phyloP scores from a whole-genome alignment of 37 sponge, comb jelly and placozoan genomes.

The Amphimedon queenslandica region DNA sequence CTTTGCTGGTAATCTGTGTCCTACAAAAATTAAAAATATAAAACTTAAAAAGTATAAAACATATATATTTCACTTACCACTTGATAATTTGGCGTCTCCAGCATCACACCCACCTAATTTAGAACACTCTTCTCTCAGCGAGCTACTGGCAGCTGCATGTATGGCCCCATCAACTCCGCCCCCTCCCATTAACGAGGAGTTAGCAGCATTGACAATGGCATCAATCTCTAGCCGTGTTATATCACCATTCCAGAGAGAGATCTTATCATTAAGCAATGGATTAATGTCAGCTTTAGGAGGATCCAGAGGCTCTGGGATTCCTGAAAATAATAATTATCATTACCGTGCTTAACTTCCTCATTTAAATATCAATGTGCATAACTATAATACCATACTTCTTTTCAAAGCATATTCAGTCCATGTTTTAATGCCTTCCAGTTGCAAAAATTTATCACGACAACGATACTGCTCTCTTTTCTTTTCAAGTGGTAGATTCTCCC shows the following conservation, averaged over 20 bases:
- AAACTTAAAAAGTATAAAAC: background rate
- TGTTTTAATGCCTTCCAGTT: slow-evolving; percentile 51
- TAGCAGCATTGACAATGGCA: slow-evolving; percentile 98
- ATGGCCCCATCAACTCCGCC: slow-evolving; percentile 97
- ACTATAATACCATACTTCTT: background rate
- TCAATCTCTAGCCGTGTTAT: slow-evolving; percentile 89
- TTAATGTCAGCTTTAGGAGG: background rate
- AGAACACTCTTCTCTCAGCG: slow-evolving; percentile 64
- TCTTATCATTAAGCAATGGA: slow-evolving; percentile 54
- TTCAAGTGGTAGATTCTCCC: slow-evolving; percentile 40
- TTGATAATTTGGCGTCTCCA: slow-evolving; percentile 75
- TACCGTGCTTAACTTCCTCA: background rate
- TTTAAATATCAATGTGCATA: background rate
- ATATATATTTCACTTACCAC: slow-evolving; percentile 9
- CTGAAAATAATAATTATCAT: background rate
- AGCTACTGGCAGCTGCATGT: slow-evolving; percentile 74
- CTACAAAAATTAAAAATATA: slow-evolving; percentile 15
- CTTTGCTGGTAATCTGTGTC: slow-evolving; percentile 83
- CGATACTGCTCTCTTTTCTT: slow-evolving; percentile 73
- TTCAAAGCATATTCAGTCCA: slow-evolving; percentile 37
- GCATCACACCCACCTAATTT: slow-evolving; percentile 63
- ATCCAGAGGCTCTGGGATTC: background rate
- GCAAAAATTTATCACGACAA: slow-evolving; percentile 51
- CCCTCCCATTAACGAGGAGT: slow-evolving; percentile 84
- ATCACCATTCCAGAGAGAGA: slow-evolving; percentile 88